phyloP scores from a whole-genome alignment of 2,888 invertebrate species.

The Tetrapedia diversipes region DNA sequence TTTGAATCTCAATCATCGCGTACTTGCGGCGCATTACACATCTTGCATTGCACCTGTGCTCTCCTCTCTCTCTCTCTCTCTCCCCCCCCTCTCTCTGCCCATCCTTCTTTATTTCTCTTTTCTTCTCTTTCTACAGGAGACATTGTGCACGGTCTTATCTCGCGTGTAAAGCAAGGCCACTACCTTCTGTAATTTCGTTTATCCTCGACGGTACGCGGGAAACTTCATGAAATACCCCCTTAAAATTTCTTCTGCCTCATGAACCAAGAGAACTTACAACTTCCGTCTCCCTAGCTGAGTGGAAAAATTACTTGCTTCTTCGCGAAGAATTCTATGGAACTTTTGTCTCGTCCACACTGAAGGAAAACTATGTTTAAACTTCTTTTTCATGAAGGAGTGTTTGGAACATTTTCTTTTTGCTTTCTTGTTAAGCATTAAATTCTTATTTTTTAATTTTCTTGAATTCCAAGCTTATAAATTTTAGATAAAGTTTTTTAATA shows the following conservation, averaged over 20 bases:
- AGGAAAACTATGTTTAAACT: background rate
- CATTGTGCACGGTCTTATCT: constrained; percentile 39
- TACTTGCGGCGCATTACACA: constrained; percentile 15
- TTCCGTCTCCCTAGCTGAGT: background rate
- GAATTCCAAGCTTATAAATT: too few species aligned
- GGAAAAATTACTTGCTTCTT: background rate
- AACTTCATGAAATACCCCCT: background rate
- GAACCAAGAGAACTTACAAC: background rate
- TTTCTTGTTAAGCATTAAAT: too few species aligned
- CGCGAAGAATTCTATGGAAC: background rate
- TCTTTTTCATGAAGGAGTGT: too few species aligned
- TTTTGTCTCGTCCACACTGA: background rate
- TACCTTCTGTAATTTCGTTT: constrained; percentile 30
- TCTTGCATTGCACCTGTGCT: constrained; percentile 52
- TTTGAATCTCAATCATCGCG: constrained; percentile 57
- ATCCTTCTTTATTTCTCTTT: too few species aligned
- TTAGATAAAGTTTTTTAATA: too few species aligned
- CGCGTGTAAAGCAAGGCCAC: constrained; percentile 4
- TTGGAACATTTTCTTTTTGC: background rate
- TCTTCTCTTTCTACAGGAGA: constrained; percentile 24
- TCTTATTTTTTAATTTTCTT: too few species aligned
- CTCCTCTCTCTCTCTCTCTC: too few species aligned
- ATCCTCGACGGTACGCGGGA: background rate
- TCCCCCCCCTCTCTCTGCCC: too few species aligned
- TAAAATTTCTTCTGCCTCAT: background rate